Conservation (phyloP, 2,888 invertebrate species). For the Agapostemon virescens region DNA sequence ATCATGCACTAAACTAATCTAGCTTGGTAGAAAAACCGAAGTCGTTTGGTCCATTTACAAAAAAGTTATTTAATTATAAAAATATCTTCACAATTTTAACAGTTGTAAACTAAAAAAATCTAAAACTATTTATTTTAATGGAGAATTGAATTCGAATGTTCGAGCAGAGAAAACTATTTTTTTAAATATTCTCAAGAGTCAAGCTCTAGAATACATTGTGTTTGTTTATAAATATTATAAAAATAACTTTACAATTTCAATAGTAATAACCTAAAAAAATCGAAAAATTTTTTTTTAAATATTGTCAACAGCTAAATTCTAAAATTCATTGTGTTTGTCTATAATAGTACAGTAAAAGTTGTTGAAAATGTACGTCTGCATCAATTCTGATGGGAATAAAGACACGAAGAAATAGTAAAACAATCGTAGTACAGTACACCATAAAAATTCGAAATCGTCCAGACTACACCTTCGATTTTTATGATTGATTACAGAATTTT, state of each 20-base stretch:
- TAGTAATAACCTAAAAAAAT: too few relatives aligned
- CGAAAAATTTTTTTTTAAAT: not conserved
- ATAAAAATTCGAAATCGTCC: not conserved
- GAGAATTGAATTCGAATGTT: not conserved
- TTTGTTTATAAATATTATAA: too few relatives aligned
- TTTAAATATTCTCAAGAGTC: too few relatives aligned
- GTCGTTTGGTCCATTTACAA: too few relatives aligned
- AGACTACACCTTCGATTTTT: not conserved
- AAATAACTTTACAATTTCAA: too few relatives aligned
- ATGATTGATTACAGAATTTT: not conserved
- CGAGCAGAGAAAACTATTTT: not conserved
- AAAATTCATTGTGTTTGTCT: not conserved
- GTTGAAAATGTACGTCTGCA: not conserved
- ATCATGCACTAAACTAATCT: too few relatives aligned
- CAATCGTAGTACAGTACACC: not conserved
- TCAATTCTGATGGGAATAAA: not conserved
- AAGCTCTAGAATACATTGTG: not conserved
- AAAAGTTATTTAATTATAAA: too few relatives aligned
- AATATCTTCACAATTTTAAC: too few relatives aligned
- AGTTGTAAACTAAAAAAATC: too few relatives aligned
- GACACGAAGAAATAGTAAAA: not conserved
- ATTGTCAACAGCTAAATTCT: not conserved
- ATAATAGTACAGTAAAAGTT: not conserved
- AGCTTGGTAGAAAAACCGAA: too few relatives aligned
- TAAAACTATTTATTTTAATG: too few relatives aligned